These are phyloP conservation scores for Athrips mouffetella DNA, from an alignment of 2,888 invertebrate species.

Conservation along the genomic window DNA sequence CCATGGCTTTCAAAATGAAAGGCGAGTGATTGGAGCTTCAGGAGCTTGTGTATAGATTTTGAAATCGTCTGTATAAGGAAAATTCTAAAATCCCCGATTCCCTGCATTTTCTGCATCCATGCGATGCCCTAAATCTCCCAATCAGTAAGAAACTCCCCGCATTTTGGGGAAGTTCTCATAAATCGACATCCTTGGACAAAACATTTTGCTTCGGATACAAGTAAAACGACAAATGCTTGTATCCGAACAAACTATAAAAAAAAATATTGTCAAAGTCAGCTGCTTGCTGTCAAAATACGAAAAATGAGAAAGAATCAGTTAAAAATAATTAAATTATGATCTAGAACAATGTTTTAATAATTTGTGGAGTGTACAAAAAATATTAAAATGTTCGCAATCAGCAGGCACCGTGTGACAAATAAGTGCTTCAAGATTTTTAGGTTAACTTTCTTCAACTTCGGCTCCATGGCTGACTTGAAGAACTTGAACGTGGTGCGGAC, in stretches of 20 bases:
- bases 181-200: too few relatives aligned
- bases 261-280: slow-evolving; percentile 52
- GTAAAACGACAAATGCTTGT: slow-evolving; percentile 20
- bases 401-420: slow-evolving; percentile 59
- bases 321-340: slow-evolving; percentile 40
- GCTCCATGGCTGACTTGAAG: slow-evolving; percentile 63
- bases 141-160: too few relatives aligned
- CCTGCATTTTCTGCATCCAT: too few relatives aligned
- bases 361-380: slow-evolving; percentile 24
- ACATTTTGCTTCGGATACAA: too few relatives aligned
- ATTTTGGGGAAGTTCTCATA: too few relatives aligned
- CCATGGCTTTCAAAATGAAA: too few relatives aligned
- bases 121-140: too few relatives aligned
- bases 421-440: slow-evolving; percentile 74
- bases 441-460: slow-evolving; percentile 66
- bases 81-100: too few relatives aligned
- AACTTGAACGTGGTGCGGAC: slow-evolving; percentile 67
- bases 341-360: slow-evolving; percentile 39
- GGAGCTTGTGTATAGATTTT: too few relatives aligned
- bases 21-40: too few relatives aligned
- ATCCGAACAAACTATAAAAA: slow-evolving; percentile 28
- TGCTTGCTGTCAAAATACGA: slow-evolving; percentile 42
- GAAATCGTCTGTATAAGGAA: too few relatives aligned
- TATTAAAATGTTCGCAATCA: slow-evolving; percentile 58
- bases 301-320: slow-evolving; percentile 28